Evolutionary conservation across 2,797 vertebrate species (phyloP).

Genomic region (Sebastes trivittatus): DNA sequence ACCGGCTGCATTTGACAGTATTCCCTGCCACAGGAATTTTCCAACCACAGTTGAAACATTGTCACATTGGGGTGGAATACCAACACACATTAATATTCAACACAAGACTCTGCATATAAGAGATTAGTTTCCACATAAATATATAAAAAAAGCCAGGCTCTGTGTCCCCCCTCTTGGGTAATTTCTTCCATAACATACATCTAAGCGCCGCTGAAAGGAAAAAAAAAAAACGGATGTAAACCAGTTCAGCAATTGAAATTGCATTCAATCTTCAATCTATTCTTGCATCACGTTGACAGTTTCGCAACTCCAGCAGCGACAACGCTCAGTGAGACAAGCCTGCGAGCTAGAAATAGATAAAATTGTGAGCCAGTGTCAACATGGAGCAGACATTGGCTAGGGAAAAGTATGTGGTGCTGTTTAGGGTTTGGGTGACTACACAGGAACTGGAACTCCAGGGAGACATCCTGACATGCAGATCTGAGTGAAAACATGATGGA

Average conservation of each 20-base stretch:
- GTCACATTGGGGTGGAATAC: constrained; percentile 25
- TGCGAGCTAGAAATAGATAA: constrained; percentile 68
- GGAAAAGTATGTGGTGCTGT: constrained; percentile 42
- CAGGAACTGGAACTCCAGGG: constrained; percentile 38
- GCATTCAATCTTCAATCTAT: constrained; percentile 63
- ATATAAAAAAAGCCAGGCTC: constrained; percentile 35
- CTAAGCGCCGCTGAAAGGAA: constrained; percentile 44
- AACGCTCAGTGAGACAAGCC: constrained; percentile 61
- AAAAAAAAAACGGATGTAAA: constrained; percentile 47
- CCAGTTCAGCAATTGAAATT: constrained; percentile 63
- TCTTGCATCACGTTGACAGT: constrained; percentile 73
- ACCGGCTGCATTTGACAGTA: constrained; percentile 19
- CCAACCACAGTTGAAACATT: constrained; percentile 16
- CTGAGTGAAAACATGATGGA: constrained; percentile 33
- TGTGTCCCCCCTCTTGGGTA: constrained; percentile 54
- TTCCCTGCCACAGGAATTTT: constrained; percentile 1
- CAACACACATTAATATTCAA: constrained; percentile 61
- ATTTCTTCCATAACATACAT: constrained; percentile 66
- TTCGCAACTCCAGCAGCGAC: constrained; percentile 55
- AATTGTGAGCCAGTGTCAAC: constrained; percentile 64
- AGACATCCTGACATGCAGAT: constrained; percentile 36
- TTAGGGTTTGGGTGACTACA: constrained; percentile 52
- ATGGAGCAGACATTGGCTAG: constrained; percentile 52
- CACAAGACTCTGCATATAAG: constrained; percentile 22
- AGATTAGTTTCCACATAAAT: constrained; percentile 61